A percentile compares a stretch with the other conserved stretches of the same genome.
These are phyloP conservation scores for Chirona hameri DNA, from an alignment of 2,888 invertebrate genomes.

Conservation along the genomic window DNA sequence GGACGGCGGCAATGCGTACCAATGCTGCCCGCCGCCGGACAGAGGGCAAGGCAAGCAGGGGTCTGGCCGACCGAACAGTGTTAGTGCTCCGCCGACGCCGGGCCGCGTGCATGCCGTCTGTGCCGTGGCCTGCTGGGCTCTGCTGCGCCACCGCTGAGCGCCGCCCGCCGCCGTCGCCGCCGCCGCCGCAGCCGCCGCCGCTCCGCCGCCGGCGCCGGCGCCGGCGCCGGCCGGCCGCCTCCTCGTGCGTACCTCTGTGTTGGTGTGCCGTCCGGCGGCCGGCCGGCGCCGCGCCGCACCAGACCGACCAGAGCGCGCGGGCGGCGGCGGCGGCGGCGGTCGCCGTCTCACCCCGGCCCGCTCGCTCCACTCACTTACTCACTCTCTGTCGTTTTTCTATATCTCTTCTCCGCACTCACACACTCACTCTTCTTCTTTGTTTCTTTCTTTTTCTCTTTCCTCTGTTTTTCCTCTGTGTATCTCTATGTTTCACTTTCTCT, in stretches of 20 bases:
- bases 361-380: not conserved
- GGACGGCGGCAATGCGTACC: conserved; percentile 26
- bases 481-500: not conserved
- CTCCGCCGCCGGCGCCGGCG: not conserved
- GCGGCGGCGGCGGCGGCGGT: not conserved
- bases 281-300: not conserved
- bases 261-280: not conserved
- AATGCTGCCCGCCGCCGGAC: conserved; percentile 27
- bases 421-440: not conserved
- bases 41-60: conserved; percentile 26
- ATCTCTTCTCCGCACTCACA: not conserved
- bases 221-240: conserved; percentile 11
- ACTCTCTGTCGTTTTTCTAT: not conserved
- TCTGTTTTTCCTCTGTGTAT: not conserved
- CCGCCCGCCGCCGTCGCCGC: not conserved
- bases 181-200: not conserved
- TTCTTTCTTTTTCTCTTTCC: not conserved
- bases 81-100: conserved; percentile 9
- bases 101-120: conserved; percentile 1
- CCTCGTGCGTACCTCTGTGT: conserved; percentile 22
- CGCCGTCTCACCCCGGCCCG: not conserved
- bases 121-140: conserved; percentile 8
- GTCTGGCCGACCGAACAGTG: not conserved
- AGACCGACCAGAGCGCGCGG: not conserved
- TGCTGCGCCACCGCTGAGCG: conserved; percentile 8